A percentile compares a stretch with the other conserved stretches of the same genome.
Conservation (phyloP, 2,888 invertebrate species). For the Sinotaia quadrata region DNA sequence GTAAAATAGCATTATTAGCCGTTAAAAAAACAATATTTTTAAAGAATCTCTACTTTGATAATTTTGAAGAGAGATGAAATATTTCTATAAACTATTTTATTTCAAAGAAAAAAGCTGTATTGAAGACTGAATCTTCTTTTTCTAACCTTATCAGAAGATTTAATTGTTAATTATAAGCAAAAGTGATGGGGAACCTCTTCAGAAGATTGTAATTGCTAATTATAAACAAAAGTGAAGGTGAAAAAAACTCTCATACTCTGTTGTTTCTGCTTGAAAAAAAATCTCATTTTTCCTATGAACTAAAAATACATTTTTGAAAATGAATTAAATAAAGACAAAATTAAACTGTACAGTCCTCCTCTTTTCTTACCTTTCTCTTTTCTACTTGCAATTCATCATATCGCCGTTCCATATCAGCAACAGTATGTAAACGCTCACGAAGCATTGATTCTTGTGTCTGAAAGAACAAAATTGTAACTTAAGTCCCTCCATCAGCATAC, state of each 20-base stretch:
- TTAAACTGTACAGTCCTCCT: background rate
- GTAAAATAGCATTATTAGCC: background rate
- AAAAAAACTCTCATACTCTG: too few species aligned
- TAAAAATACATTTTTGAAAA: background rate
- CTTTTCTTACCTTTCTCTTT: conserved; percentile 52
- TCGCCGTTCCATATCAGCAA: conserved; percentile 56
- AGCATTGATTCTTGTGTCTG: conserved; percentile 50
- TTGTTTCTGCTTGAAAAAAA: background rate
- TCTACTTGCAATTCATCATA: conserved; percentile 60
- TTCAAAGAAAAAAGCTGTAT: background rate
- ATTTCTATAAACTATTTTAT: background rate
- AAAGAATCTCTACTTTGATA: background rate
- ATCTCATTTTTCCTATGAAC: background rate
- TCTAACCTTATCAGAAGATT: conserved; percentile 53
- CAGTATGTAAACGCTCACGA: conserved; percentile 49
- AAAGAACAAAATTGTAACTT: conserved; percentile 8
- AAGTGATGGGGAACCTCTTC: too few species aligned
- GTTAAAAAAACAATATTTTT: background rate
- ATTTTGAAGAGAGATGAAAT: background rate
- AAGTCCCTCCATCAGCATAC: too few species aligned
- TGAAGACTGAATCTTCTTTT: background rate
- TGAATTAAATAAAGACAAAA: background rate
- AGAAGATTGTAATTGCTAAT: too few species aligned
- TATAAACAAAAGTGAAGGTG: too few species aligned
- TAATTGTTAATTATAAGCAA: too few species aligned